phyloP scores from a whole-genome alignment of 2,113 vertebrate species.

The Ophiodon elongatus region DNA sequence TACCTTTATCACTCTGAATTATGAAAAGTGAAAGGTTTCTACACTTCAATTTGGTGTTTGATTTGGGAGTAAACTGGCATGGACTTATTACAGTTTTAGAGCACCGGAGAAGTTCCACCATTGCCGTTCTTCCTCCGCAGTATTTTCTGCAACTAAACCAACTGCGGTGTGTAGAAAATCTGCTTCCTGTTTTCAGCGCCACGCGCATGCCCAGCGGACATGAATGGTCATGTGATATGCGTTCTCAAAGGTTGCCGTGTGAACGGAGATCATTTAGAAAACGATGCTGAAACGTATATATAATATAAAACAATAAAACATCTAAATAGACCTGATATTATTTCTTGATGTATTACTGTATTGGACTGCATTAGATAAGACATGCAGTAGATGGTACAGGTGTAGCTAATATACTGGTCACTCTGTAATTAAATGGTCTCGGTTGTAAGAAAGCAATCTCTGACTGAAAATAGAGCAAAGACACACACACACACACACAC shows the following conservation, averaged over 20 bases:
- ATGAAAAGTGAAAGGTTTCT: neutral
- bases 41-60: neutral
- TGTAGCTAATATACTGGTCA: slow-evolving; percentile 20
- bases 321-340: neutral
- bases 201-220: no score
- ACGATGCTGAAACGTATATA: no score
- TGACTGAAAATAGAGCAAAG: slow-evolving; percentile 37
- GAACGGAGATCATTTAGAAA: no score
- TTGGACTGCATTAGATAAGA: neutral
- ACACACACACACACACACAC: slow-evolving; percentile 23
- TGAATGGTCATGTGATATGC: no score
- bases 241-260: no score
- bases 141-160: no score
- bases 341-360: no score
- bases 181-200: no score
- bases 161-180: no score
- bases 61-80: neutral
- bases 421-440: slow-evolving; percentile 25
- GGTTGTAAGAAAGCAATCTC: slow-evolving; percentile 43
- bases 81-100: no score
- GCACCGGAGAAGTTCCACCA: no score
- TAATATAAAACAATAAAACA: neutral
- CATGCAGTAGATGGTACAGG: neutral
- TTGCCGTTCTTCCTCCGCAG: no score
- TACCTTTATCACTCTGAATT: neutral